A percentile compares a stretch with the other conserved stretches of the same genome.
These are phyloP conservation scores for Laticauda colubrina DNA, from an alignment of 2,113 vertebrate species.

Conservation along the genomic window DNA sequence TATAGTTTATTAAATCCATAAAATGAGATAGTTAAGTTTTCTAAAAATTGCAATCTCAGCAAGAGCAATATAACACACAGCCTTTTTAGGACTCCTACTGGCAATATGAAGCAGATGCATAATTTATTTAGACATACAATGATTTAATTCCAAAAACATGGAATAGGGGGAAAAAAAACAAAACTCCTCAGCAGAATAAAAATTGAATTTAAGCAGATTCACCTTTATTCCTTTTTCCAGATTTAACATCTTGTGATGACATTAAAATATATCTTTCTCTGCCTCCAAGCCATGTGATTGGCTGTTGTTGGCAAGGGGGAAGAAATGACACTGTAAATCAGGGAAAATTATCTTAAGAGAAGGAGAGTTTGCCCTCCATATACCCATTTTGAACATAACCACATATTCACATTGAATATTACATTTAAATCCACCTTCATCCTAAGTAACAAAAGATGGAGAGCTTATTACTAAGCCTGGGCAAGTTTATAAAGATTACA, in stretches of 20 bases:
- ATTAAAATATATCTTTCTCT: neutral
- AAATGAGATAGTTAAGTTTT: slow-evolving; percentile 33
- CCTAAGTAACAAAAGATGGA: neutral
- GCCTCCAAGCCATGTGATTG: neutral
- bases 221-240: neutral
- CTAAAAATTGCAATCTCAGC: slow-evolving; percentile 23
- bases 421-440: neutral
- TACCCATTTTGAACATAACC: neutral
- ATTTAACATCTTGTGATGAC: too few species aligned
- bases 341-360: neutral
- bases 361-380: neutral
- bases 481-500: neutral
- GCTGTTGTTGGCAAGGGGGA: neutral
- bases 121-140: neutral
- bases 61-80: neutral
- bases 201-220: neutral
- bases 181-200: neutral
- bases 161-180: too few species aligned
- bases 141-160: neutral
- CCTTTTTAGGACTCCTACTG: neutral
- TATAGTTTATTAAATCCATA: slow-evolving; percentile 30
- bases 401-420: neutral
- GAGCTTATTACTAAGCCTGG: neutral
- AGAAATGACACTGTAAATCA: neutral
- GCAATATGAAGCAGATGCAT: neutral